These are phyloP conservation scores for Crossaster papposus DNA, from an alignment of 53 echinoderm and acorn worm genomes.

Conservation along the genomic window DNA sequence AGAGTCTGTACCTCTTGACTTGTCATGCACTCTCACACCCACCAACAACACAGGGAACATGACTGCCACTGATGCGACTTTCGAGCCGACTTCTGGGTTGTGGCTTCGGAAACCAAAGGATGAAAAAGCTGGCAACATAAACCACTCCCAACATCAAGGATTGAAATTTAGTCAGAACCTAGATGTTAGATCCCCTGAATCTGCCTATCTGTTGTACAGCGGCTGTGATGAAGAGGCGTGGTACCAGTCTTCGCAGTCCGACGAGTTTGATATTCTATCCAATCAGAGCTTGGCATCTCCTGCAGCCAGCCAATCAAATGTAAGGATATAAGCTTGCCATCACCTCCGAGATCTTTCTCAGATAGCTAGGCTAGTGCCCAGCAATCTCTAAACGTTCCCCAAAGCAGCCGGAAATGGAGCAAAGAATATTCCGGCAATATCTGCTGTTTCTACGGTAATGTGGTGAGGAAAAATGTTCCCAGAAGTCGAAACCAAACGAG, in stretches of 20 bases:
- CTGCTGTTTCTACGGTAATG: not conserved
- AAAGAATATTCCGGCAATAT: not conserved
- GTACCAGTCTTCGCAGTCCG: conserved; percentile 38
- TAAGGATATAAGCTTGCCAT: not conserved
- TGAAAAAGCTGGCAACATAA: not conserved
- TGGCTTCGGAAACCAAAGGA: conserved; percentile 10
- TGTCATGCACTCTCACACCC: not conserved
- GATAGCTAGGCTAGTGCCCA: not conserved
- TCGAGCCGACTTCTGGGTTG: conserved; percentile 11
- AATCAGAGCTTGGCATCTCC: not conserved
- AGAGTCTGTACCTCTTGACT: conserved; percentile 6
- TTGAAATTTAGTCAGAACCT: not conserved
- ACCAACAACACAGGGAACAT: not conserved
- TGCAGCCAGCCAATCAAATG: not conserved
- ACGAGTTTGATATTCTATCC: not conserved
- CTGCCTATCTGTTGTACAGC: conserved; percentile 25
- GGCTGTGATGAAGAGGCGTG: conserved; percentile 32
- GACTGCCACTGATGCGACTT: not conserved
- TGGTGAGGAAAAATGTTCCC: not conserved
- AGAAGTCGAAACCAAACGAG: conserved; percentile 5
- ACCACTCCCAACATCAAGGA: not conserved
- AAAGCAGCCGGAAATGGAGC: not conserved
- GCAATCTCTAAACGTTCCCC: not conserved
- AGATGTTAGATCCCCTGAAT: not conserved
- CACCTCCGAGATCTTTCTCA: not conserved